Evolutionary conservation across 2,113 vertebrate genomes (phyloP).

Genomic region (Tragelaphus scriptus): DNA sequence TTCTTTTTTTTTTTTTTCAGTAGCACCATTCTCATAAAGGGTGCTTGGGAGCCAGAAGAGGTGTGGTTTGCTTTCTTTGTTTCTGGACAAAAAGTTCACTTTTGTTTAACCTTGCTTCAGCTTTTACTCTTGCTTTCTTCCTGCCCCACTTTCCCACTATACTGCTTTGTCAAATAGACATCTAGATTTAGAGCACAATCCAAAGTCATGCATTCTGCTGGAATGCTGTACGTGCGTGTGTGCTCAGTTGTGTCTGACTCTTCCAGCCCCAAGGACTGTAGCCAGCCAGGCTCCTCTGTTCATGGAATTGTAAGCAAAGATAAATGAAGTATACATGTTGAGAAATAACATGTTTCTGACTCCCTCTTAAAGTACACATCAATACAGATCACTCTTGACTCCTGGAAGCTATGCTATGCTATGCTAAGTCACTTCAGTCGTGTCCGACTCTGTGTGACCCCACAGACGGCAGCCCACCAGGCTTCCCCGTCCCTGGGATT

Average conservation of each 20-base stretch:
- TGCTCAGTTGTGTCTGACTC: background rate
- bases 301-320: background rate
- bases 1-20: background rate
- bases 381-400: background rate
- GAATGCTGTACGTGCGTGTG: background rate
- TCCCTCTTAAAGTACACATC: background rate
- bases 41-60: background rate
- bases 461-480: too few species aligned
- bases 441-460: too few species aligned
- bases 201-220: background rate
- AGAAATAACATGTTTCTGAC: background rate
- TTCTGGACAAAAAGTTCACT: background rate
- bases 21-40: background rate
- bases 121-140: background rate
- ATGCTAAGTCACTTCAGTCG: too few species aligned
- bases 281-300: background rate
- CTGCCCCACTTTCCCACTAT: background rate
- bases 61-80: background rate
- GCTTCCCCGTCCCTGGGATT: too few species aligned
- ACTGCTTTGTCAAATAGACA: background rate
- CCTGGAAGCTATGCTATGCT: background rate
- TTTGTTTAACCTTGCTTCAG: slow-evolving; percentile 15
- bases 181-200: background rate
- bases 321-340: background rate
- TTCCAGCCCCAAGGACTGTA: background rate